phyloP scores from a whole-genome alignment of 92 coral and sea anemone genomes.

The Palythoa caribaeorum region DNA sequence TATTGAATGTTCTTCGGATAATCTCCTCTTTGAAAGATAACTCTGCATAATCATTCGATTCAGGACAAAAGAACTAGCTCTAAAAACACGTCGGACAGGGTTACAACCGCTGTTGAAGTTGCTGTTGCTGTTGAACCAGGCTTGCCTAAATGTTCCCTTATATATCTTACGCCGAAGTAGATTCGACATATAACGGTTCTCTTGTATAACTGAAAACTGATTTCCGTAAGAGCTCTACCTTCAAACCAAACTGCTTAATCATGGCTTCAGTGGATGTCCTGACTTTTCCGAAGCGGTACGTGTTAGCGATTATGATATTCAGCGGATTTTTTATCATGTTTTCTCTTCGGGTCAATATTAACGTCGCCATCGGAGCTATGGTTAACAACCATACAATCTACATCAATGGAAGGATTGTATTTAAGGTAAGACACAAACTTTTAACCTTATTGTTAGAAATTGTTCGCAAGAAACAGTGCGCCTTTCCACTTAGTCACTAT shows the following conservation, averaged over 20 bases:
- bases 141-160: neutral
- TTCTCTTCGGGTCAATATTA: conserved; percentile 79
- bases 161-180: neutral
- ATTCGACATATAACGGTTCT: neutral
- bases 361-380: conserved; percentile 95
- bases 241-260: neutral
- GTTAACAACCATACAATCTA: conserved; percentile 82
- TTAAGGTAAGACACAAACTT: conserved; percentile 59
- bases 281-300: conserved; percentile 79
- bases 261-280: neutral
- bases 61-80: neutral
- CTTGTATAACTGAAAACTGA: neutral
- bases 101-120: neutral
- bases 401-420: conserved; percentile 67
- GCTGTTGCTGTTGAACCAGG: neutral
- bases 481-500: neutral
- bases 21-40: neutral
- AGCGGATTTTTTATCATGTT: conserved; percentile 85
- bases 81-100: neutral
- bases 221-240: neutral
- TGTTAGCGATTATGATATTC: conserved; percentile 77
- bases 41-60: neutral
- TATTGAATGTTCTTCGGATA: neutral
- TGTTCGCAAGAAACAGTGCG: neutral
- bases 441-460: neutral